Evolutionary conservation across 2,888 invertebrate genomes (phyloP).

Genomic region (Chloroclysta siterata): DNA sequence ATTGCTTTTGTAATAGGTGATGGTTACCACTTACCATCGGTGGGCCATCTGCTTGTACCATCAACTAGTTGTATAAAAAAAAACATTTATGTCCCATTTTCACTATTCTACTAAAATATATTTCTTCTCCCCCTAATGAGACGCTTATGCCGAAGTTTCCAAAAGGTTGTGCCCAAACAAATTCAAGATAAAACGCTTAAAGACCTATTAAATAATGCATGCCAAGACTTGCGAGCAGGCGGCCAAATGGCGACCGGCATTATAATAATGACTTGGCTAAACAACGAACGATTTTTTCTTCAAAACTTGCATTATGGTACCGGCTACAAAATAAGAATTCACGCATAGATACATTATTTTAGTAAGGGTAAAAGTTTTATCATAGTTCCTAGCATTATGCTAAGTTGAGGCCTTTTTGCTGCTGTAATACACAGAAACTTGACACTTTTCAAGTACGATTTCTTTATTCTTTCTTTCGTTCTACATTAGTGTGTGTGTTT

Average conservation of each 20-base stretch:
- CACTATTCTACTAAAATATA: not conserved
- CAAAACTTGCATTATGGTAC: slow-evolving; percentile 72
- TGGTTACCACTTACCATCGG: too few relatives aligned
- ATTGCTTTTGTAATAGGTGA: too few relatives aligned
- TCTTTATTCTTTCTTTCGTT: too few relatives aligned
- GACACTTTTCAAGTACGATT: too few relatives aligned
- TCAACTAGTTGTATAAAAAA: too few relatives aligned
- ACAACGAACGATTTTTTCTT: slow-evolving; percentile 68
- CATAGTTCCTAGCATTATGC: too few relatives aligned
- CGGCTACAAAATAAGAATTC: slow-evolving; percentile 48
- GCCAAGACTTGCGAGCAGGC: slow-evolving; percentile 38
- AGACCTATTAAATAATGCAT: slow-evolving; percentile 52
- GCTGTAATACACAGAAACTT: too few relatives aligned
- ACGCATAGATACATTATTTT: too few relatives aligned
- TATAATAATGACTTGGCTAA: slow-evolving; percentile 75
- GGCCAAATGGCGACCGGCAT: slow-evolving; percentile 76
- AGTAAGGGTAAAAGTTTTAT: too few relatives aligned
- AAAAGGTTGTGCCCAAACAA: slow-evolving; percentile 19
- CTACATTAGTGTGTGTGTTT: too few relatives aligned
- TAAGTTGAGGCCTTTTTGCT: too few relatives aligned
- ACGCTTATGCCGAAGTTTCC: slow-evolving; percentile 4
- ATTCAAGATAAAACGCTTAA: slow-evolving; percentile 27
- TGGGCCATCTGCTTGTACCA: too few relatives aligned
- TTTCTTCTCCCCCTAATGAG: not conserved
- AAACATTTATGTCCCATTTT: not conserved